These are phyloP conservation scores for Megalopta genalis DNA, from an alignment of 1,140 invertebrate genomes.

Conservation along the genomic window DNA sequence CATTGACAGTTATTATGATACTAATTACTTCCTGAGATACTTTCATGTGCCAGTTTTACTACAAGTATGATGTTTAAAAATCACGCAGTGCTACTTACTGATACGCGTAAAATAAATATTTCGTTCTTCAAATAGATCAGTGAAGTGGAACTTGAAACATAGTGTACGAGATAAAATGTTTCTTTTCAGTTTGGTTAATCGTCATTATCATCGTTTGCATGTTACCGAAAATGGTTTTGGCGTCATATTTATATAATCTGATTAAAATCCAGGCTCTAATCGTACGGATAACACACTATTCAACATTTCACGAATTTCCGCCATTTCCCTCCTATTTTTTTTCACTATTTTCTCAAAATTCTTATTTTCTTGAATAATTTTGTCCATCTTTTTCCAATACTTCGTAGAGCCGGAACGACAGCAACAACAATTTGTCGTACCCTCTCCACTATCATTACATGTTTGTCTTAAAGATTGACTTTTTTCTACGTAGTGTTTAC, in stretches of 20 bases:
- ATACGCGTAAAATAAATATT: slow-evolving; percentile 30
- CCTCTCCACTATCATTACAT: slow-evolving; percentile 38
- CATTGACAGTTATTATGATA: slow-evolving; percentile 31
- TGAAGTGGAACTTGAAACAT: slow-evolving; percentile 8
- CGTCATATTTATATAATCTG: slow-evolving; percentile 1
- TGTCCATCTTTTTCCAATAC: slow-evolving; percentile 68
- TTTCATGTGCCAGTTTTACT: slow-evolving; percentile 1
- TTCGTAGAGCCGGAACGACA: slow-evolving; percentile 56
- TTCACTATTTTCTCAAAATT: slow-evolving; percentile 66
- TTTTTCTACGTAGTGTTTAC: background rate
- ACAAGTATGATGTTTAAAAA: background rate
- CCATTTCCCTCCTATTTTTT: slow-evolving; percentile 69
- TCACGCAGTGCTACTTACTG: background rate
- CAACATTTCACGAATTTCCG: slow-evolving; percentile 69
- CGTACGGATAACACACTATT: slow-evolving; percentile 72
- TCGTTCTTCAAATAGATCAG: slow-evolving; percentile 20
- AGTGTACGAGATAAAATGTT: background rate
- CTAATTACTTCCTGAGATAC: slow-evolving; percentile 30
- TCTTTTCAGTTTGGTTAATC: slow-evolving; percentile 20
- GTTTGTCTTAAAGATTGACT: slow-evolving; percentile 24
- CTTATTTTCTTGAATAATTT: slow-evolving; percentile 67
- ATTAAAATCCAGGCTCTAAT: slow-evolving; percentile 73
- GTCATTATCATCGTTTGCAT: background rate
- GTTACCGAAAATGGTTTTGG: slow-evolving; percentile 5
- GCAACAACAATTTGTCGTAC: slow-evolving; percentile 41